Conservation (phyloP, 2,888 invertebrate genomes). For the Oxytorus armatus region DNA sequence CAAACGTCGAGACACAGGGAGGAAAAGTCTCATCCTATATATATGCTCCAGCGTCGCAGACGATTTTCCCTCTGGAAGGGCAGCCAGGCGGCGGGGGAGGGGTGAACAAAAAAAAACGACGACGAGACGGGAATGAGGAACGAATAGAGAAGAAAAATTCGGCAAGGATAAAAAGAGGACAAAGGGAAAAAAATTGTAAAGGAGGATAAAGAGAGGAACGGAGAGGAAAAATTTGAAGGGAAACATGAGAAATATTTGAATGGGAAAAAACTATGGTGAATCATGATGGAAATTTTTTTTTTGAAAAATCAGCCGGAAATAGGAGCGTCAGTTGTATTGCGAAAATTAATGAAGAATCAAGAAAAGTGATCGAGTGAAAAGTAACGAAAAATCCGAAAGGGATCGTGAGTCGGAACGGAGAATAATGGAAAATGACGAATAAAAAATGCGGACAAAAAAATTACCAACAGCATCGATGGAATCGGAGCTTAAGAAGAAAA, state of each 20-base stretch:
- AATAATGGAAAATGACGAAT: constrained; percentile 30
- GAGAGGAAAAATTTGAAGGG: constrained; percentile 10
- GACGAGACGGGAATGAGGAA: neutral
- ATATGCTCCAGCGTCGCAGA: too few species aligned
- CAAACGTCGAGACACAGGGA: constrained; percentile 25
- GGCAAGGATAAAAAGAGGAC: too few species aligned
- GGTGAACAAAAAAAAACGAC: neutral
- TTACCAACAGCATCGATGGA: neutral
- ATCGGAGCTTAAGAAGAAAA: neutral
- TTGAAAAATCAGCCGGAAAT: too few species aligned
- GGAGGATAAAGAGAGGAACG: neutral
- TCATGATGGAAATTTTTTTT: too few species aligned
- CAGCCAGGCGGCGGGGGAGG: neutral
- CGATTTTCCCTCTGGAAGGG: neutral
- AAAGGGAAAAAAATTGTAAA: neutral
- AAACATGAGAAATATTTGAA: too few species aligned
- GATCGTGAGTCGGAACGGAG: too few species aligned
- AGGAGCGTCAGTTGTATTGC: too few species aligned
- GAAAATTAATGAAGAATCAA: constrained; percentile 7
- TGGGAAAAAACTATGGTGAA: too few species aligned
- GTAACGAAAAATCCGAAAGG: too few species aligned
- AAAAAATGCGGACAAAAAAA: constrained; percentile 19
- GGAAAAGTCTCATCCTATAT: neutral
- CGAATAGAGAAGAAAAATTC: constrained; percentile 1
- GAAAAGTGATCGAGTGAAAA: too few species aligned